A percentile compares a stretch with the other conserved stretches of the same genome.
Evolutionary conservation across 2,113 vertebrate species (phyloP).

Genomic region (Sorex araneus): DNA sequence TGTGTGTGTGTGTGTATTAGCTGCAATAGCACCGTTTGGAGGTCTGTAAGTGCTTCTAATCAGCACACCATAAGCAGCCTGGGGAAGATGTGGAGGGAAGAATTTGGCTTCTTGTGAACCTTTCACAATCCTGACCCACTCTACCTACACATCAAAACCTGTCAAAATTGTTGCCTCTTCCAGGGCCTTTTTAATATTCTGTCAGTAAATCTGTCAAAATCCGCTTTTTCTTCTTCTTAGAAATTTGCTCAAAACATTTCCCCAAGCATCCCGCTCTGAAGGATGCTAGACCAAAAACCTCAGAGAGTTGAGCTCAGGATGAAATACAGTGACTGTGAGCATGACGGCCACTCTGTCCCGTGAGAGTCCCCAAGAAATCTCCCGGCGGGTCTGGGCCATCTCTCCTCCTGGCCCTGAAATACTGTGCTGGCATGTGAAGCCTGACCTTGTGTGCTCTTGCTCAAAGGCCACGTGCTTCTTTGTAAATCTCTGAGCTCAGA

Average conservation of each 20-base stretch:
- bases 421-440: background rate
- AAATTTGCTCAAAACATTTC: conserved; percentile 65
- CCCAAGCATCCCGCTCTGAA: conserved; percentile 43
- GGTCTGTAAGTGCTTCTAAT: too few species aligned
- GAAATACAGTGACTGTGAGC: conserved; percentile 55
- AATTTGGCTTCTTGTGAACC: conserved; percentile 38
- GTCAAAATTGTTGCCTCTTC: conserved; percentile 23
- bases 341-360: background rate
- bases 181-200: conserved; percentile 33
- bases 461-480: conserved; percentile 35
- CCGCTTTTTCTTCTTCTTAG: conserved; percentile 61
- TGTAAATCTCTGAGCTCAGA: conserved; percentile 26
- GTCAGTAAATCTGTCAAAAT: conserved; percentile 64
- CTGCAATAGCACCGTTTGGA: too few species aligned
- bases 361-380: background rate
- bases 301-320: conserved; percentile 16
- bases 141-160: background rate
- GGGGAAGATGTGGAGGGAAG: background rate
- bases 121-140: conserved; percentile 36
- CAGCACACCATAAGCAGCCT: background rate
- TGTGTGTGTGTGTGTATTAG: too few species aligned
- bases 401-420: background rate
- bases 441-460: background rate
- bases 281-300: background rate
- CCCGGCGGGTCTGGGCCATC: background rate